Base-by-base conservation (phyloP, 2,797 vertebrate species). In the Pampus argenteus region DNA sequence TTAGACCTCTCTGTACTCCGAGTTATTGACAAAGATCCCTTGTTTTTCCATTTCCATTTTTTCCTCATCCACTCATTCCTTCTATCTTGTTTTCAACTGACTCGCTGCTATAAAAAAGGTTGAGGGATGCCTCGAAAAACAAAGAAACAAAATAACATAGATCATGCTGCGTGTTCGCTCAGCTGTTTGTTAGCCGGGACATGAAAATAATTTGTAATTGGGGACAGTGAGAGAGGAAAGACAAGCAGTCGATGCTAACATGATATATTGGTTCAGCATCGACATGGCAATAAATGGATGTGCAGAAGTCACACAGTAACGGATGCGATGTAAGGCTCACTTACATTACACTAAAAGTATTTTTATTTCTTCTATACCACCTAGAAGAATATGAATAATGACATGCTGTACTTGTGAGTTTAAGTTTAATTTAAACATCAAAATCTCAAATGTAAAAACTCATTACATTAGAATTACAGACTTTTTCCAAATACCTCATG, bases 141-240 rank as follows among this genome's bases (percentile, higher is more conserved):
- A 64, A 44, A 17, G 34, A 36, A 34, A 11, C 48, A 4, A 42
- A 69, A 78, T 54, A 68, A 76, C 22, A 77, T 81, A 73, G 79
- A 81, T 78, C 58, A 28, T n/a, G 36, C 50, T 15, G 72, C 25
- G 25, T 25, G 67, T 76, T 75, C 64, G 13, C 67, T 72, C 69
- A 22, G 66, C 73, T 81, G 69, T 76, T 70, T 59, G 48, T 70
- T 55, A 40, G 59, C 20, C 2, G 29, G 59, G 70, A 51, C 50
- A 73, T 77, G 31, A 72, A 65, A 63, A 67, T 36, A 14, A 72
- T 74, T 71, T 74, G 56, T 50, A 61, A 4, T 44, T 55, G 70
- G 66, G 52, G n/a, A n/a, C n/a, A 61, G 72, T 52, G 23, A 11
- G 55, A 50, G 75, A 31, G 47, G 59, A 38, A 44, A 52, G 71